Conservation (phyloP, 2,113 vertebrate species). For the Mesitornis unicolor region DNA sequence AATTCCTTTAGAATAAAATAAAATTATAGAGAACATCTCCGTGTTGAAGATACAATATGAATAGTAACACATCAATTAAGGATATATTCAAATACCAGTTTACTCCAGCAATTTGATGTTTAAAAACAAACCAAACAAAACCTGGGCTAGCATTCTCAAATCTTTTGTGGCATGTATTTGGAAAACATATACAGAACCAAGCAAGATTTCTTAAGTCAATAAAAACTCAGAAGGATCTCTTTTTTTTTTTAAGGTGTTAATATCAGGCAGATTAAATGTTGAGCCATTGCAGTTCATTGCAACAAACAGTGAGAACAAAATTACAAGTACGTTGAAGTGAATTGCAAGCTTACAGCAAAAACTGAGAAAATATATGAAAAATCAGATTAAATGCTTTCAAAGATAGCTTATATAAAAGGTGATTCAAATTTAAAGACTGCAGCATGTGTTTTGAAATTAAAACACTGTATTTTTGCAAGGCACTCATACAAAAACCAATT, state of each 20-base stretch:
- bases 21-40: background rate
- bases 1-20: background rate
- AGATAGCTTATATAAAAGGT: background rate
- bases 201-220: background rate
- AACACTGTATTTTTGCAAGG: background rate
- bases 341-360: background rate
- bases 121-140: background rate
- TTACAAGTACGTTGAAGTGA: background rate
- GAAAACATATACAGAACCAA: background rate
- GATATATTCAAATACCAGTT: background rate
- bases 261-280: background rate
- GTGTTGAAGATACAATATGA: background rate
- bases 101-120: background rate
- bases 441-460: background rate
- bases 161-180: too few species aligned
- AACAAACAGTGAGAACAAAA: background rate
- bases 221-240: background rate
- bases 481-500: too few species aligned
- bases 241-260: background rate
- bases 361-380: background rate
- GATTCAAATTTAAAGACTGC: background rate
- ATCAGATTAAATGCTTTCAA: background rate
- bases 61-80: background rate
- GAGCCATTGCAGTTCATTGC: background rate
- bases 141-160: background rate